Conservation (phyloP, 2,113 vertebrate species). For the Pipa parva region DNA sequence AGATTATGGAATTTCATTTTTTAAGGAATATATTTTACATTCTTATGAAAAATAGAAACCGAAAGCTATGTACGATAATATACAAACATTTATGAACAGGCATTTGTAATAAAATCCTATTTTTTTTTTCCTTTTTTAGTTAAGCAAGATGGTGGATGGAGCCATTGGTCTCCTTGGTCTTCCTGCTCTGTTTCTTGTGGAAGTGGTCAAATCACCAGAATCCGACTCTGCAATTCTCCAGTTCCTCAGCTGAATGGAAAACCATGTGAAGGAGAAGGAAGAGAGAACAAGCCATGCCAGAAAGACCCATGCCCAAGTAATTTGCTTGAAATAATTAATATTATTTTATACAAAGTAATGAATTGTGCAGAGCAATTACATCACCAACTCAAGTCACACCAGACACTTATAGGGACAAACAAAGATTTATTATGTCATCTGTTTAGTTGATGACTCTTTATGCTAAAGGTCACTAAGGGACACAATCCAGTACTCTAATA, state of each 20-base stretch:
- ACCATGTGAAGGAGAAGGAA: constrained; percentile 84
- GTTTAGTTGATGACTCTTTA: neutral
- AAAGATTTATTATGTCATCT: constrained; percentile 16
- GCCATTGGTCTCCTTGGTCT: constrained; percentile 98
- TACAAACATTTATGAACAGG: too few species aligned
- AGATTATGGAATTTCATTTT: too few species aligned
- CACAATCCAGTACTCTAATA: neutral
- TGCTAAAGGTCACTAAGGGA: constrained; percentile 16
- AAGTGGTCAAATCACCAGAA: constrained; percentile 86
- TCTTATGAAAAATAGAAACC: too few species aligned
- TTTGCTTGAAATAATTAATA: constrained; percentile 40
- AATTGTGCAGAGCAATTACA: neutral
- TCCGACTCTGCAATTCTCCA: constrained; percentile 96
- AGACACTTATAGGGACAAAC: neutral
- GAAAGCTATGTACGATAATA: too few species aligned
- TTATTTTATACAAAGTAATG: neutral
- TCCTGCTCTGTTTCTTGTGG: constrained; percentile 95
- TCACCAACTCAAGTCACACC: neutral
- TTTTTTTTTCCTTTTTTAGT: constrained; percentile 64
- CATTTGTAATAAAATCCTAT: too few species aligned
- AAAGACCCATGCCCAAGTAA: constrained; percentile 86
- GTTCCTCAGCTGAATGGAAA: constrained; percentile 92
- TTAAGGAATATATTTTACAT: too few species aligned
- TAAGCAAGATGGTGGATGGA: constrained; percentile 96
- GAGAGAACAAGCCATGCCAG: constrained; percentile 84